These are phyloP conservation scores for Ramphastos sulfuratus DNA, from an alignment of 2,113 vertebrate species.

Conservation along the genomic window DNA sequence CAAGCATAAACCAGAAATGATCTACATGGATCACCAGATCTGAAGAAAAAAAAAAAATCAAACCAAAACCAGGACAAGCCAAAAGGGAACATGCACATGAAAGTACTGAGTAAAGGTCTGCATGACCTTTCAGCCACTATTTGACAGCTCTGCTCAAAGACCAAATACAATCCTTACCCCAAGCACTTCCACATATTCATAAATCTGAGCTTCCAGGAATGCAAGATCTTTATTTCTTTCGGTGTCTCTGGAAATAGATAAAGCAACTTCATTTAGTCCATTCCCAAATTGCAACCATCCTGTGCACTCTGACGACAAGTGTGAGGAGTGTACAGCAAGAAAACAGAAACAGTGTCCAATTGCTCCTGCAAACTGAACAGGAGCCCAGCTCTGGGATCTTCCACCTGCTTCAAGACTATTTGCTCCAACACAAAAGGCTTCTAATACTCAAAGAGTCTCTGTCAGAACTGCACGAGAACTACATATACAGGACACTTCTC, in stretches of 20 bases:
- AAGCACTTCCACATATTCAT: constrained; percentile 95
- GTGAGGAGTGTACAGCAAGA: neutral
- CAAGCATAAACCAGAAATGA: neutral
- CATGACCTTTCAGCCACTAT: neutral
- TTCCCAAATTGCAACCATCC: neutral
- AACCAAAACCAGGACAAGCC: too few relatives aligned
- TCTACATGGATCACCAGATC: neutral
- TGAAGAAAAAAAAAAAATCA: too few relatives aligned
- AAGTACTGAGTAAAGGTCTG: neutral
- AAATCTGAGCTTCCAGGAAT: constrained; percentile 96
- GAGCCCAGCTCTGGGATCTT: neutral
- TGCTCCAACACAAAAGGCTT: neutral
- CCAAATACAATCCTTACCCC: constrained; percentile 82
- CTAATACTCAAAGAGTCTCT: neutral
- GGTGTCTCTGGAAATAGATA: constrained; percentile 84
- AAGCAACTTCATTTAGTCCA: neutral
- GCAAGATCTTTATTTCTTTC: constrained; percentile 96
- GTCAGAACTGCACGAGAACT: neutral
- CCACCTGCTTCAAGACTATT: neutral
- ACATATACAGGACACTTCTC: neutral
- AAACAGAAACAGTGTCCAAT: neutral
- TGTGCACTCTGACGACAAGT: neutral
- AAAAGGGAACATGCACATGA: neutral
- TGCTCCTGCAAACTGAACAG: neutral
- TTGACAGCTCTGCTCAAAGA: neutral